Evolutionary conservation across 2,888 invertebrate species (phyloP), one percentile per base, ranked within the genome.

Genomic region (Odontomyia ornata): DNA sequence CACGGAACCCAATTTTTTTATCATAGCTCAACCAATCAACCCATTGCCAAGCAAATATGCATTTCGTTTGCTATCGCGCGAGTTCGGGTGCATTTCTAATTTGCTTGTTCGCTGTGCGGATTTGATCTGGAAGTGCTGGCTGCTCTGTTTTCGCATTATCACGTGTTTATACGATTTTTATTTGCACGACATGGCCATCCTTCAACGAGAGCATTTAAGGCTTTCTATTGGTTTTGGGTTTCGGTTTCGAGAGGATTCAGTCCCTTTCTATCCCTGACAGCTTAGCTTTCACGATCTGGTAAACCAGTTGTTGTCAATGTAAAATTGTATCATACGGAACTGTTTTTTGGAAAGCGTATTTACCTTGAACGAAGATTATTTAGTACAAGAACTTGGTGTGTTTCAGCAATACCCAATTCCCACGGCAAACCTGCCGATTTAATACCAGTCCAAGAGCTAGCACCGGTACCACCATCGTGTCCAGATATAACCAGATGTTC

Each of bases 391-490:
- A 97, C 96, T 88, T 99, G 99, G 88, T 99, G 99, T 3, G 99
- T 99, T 89, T 99, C 99, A 2, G 99, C 96, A 62, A 99, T 91
- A 76, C 99, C 99, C 83, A 99, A 89, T 88, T 99, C 99, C 99
- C 99, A 99, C 0, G 99, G 99, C 79, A 99, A 89, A 65, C 99
- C 99, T 57, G 99, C 99, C 80, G 93, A 91, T 88, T 99, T 99
- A 84, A 99, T 99, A 81, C 99, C 99, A 0, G 99, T 99, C 99
- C 99, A 99, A 77, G 97, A 97, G 84, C 96, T 96, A 64, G 99
- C 99, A 43, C 99, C 99, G 18, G 99, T 99, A 75, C 99, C 99
- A 79, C 99, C 99, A 88, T 99, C 99, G 88, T 99, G 99, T 0
- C 99, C 99, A 0, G 98, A 98, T 81, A 99, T 98, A 28, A 97